Evolutionary conservation across 2,888 invertebrate genomes (phyloP).

Genomic region (Cephus spinipes): DNA sequence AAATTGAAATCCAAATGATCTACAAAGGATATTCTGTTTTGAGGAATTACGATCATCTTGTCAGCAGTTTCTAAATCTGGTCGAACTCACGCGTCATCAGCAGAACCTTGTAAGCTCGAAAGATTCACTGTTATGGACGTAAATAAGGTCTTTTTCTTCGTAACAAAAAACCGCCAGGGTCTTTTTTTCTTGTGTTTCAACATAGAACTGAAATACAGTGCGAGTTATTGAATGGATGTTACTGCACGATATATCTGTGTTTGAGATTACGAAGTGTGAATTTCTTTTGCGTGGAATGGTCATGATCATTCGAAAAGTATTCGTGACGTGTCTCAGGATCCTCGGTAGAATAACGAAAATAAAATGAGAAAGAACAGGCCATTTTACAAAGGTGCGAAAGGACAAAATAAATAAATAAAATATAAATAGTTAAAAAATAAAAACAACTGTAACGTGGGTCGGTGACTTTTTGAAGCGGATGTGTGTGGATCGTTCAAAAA

Average conservation of each 20-base stretch:
- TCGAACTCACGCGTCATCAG: neutral
- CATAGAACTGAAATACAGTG: neutral
- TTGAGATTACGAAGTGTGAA: neutral
- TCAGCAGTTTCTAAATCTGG: neutral
- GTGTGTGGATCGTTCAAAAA: conserved; percentile 32
- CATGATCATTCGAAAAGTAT: neutral
- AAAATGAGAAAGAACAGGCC: conserved; percentile 52
- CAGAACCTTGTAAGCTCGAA: neutral
- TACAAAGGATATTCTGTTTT: neutral
- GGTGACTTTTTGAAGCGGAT: conserved; percentile 38
- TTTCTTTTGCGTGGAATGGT: neutral
- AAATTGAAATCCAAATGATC: neutral
- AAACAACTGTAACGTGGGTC: conserved; percentile 23
- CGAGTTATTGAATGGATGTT: neutral
- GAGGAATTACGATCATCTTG: neutral
- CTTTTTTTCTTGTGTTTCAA: neutral
- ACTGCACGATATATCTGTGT: neutral
- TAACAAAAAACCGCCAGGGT: neutral
- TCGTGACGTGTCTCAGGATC: neutral
- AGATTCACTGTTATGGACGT: neutral
- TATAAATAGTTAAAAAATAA: conserved; percentile 37
- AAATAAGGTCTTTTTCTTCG: neutral
- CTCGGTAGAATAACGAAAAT: conserved; percentile 42
- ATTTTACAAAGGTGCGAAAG: conserved; percentile 47
- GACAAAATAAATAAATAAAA: conserved; percentile 44